These are phyloP conservation scores for Acrossocheilus wenchowensis DNA, from an alignment of 2,797 vertebrate genomes.

Conservation along the genomic window DNA sequence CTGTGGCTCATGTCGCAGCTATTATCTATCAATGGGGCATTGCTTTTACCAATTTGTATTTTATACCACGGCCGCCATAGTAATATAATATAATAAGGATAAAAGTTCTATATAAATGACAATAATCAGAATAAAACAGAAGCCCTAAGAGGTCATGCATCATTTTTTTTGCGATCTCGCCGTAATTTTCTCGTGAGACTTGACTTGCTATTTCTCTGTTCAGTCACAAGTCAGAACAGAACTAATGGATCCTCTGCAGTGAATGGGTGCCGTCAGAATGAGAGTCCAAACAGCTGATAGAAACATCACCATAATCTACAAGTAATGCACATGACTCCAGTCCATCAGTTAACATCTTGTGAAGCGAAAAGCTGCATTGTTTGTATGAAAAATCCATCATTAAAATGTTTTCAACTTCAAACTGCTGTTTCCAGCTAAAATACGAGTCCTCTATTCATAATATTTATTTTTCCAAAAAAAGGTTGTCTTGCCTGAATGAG, in stretches of 20 bases:
- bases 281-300: neutral
- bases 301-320: neutral
- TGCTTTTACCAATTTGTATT: neutral
- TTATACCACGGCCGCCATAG: neutral
- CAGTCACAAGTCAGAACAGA: neutral
- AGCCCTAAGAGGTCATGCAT: neutral
- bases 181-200: neutral
- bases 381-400: neutral
- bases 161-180: neutral
- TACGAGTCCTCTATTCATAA: neutral
- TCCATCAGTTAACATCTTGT: neutral
- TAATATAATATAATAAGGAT: neutral
- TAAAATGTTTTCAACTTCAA: neutral
- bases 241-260: neutral
- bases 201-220: neutral
- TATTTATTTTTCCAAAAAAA: neutral
- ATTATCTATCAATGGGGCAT: neutral
- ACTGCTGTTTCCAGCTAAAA: neutral
- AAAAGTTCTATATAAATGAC: neutral
- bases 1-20: constrained; percentile 5
- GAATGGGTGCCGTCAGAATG: neutral
- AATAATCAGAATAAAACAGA: neutral
- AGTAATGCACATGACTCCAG: neutral
- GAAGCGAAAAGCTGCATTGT: neutral
- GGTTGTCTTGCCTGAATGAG: neutral